Percentiles rank a stretch among this genome's conserved stretches.
These are phyloP conservation scores for Yponomeuta sedellus DNA, from an alignment of 2,888 invertebrate genomes.

Conservation along the genomic window DNA sequence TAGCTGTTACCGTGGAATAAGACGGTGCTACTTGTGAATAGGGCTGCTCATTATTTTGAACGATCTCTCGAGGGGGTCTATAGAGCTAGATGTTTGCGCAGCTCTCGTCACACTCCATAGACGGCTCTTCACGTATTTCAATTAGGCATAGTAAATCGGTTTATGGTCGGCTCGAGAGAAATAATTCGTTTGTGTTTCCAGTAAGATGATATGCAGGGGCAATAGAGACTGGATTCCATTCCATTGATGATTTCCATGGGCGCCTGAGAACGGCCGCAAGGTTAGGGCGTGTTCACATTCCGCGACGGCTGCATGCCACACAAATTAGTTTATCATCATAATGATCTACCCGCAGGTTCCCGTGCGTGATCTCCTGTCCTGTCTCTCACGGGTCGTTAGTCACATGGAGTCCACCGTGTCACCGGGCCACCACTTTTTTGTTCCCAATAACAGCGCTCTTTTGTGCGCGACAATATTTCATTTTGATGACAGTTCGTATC, in stretches of 20 bases:
- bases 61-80: conserved; percentile 34
- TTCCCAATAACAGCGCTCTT: neutral
- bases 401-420: conserved; percentile 27
- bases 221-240: conserved; percentile 21
- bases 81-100: conserved; percentile 34
- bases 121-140: conserved; percentile 27
- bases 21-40: conserved; percentile 46
- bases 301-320: conserved; percentile 42
- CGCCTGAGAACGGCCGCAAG: conserved; percentile 27
- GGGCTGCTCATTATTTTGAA: conserved; percentile 49
- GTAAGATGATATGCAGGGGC: conserved; percentile 2
- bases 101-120: conserved; percentile 29
- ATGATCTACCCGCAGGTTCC: conserved; percentile 37
- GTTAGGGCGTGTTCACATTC: conserved; percentile 36
- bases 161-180: neutral
- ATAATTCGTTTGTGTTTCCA: conserved; percentile 4
- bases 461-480: conserved; percentile 2
- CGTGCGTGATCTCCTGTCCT: conserved; percentile 25
- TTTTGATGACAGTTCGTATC: conserved; percentile 3
- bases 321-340: conserved; percentile 45
- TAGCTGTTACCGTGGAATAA: conserved; percentile 47
- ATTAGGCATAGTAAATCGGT: neutral
- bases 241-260: conserved; percentile 28
- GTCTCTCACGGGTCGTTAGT: conserved; percentile 37
- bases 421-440: conserved; percentile 16